Conservation (phyloP, 2,888 invertebrate species). For the Platycheirus rosarum region DNA sequence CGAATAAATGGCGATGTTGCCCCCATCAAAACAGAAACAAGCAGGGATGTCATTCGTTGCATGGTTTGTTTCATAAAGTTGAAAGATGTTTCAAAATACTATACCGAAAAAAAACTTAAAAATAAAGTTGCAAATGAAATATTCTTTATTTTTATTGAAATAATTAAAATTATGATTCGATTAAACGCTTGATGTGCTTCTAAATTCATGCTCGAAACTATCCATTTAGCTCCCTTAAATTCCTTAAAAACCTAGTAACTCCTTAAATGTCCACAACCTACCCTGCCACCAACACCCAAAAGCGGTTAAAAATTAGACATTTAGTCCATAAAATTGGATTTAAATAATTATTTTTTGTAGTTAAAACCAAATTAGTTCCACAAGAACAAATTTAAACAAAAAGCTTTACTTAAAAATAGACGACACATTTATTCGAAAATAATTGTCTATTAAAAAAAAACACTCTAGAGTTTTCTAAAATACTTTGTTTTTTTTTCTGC, state of each 20-base stretch:
- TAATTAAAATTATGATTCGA: not conserved
- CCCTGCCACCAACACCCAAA: conserved; percentile 41
- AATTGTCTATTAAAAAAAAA: conserved; percentile 21
- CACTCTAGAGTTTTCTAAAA: conserved; percentile 36
- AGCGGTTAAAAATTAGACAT: conserved; percentile 52
- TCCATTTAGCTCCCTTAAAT: conserved; percentile 4
- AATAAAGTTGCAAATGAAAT: too few relatives aligned
- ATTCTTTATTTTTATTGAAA: too few relatives aligned
- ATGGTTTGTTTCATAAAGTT: too few relatives aligned
- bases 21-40: too few relatives aligned
- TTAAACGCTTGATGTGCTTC: not conserved
- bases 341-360: conserved; percentile 33
- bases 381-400: conserved; percentile 11
- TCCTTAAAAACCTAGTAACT: conserved; percentile 28
- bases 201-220: conserved; percentile 36
- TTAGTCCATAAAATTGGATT: conserved; percentile 45
- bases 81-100: too few relatives aligned
- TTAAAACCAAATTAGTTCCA: conserved; percentile 23
- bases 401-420: conserved; percentile 23
- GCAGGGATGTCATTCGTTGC: too few relatives aligned
- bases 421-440: conserved; percentile 57
- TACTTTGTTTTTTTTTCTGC: conserved; percentile 48
- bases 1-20: too few relatives aligned
- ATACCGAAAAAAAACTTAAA: not conserved
- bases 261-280: conserved; percentile 21